These are phyloP conservation scores for Nautilus pompilius DNA, from an alignment of 1,140 invertebrate genomes.

Conservation along the genomic window DNA sequence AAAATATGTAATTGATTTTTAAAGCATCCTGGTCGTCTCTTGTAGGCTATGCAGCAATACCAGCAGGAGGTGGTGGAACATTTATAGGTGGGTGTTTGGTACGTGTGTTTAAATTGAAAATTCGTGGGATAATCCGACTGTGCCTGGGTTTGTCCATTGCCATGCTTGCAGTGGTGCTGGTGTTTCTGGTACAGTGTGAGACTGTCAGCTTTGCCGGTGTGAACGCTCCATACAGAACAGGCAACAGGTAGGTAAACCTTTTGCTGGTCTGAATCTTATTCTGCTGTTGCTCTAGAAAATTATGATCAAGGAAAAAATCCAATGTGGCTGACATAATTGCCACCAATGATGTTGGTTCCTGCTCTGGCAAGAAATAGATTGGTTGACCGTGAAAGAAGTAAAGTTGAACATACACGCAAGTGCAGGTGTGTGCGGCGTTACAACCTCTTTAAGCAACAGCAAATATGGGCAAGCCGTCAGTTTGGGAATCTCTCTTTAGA, in stretches of 20 bases:
- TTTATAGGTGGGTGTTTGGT: constrained; percentile 78
- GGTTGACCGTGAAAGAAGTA: no score
- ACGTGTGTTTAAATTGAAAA: constrained; percentile 69
- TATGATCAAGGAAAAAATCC: no score
- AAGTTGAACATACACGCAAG: no score
- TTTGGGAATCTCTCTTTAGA: no score
- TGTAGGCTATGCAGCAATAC: constrained; percentile 68
- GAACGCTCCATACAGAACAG: constrained; percentile 60
- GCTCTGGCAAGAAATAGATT: no score
- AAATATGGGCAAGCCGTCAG: no score
- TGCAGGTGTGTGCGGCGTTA: no score
- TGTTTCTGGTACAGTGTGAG: constrained; percentile 72
- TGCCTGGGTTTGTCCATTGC: constrained; percentile 65
- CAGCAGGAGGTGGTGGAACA: constrained; percentile 72
- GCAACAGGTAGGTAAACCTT: constrained; percentile 58
- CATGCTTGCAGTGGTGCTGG: constrained; percentile 63
- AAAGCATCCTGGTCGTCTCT: background rate
- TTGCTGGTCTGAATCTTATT: no score
- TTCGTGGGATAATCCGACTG: constrained; percentile 73
- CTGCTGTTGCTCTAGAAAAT: no score
- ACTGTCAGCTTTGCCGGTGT: constrained; percentile 73
- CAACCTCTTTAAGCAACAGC: no score
- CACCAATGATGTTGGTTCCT: no score
- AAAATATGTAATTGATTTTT: background rate
- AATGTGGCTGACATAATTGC: no score